Percentiles rank a stretch among this genome's conserved stretches.
Conservation (phyloP, 2,888 invertebrate species). For the Enchytraeus crypticus region DNA sequence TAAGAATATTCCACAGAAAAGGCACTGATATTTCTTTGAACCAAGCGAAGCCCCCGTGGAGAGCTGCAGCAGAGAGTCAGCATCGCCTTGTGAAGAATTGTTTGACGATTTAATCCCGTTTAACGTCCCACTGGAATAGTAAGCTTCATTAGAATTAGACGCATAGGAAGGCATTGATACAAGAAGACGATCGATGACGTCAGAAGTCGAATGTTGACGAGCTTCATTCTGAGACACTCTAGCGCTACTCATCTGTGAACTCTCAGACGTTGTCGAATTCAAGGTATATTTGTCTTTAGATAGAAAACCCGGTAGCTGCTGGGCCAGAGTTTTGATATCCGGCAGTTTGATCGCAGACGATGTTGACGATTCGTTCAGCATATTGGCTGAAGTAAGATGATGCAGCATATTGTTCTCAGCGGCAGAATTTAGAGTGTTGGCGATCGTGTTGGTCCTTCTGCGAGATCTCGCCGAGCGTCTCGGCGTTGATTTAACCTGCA, state of each 20-base stretch:
- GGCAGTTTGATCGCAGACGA: constrained; percentile 14
- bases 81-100: not conserved
- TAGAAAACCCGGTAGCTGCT: not conserved
- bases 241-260: not conserved
- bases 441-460: not conserved
- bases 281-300: too few species aligned
- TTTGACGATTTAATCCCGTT: too few species aligned
- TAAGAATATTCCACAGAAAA: constrained; percentile 28
- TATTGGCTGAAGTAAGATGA: too few species aligned
- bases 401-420: not conserved
- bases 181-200: too few species aligned
- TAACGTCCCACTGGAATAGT: too few species aligned
- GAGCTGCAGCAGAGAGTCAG: not conserved
- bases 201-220: too few species aligned
- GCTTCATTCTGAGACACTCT: not conserved
- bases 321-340: constrained; percentile 16
- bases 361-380: too few species aligned
- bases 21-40: constrained; percentile 29
- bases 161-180: not conserved
- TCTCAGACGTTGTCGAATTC: too few species aligned
- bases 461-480: not conserved
- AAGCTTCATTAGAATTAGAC: not conserved
- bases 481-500: too few species aligned
- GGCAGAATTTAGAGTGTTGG: not conserved
- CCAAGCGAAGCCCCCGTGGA: not conserved